Conservation (phyloP, 2,797 vertebrate genomes). For the Pipistrellus pygmaeus region DNA sequence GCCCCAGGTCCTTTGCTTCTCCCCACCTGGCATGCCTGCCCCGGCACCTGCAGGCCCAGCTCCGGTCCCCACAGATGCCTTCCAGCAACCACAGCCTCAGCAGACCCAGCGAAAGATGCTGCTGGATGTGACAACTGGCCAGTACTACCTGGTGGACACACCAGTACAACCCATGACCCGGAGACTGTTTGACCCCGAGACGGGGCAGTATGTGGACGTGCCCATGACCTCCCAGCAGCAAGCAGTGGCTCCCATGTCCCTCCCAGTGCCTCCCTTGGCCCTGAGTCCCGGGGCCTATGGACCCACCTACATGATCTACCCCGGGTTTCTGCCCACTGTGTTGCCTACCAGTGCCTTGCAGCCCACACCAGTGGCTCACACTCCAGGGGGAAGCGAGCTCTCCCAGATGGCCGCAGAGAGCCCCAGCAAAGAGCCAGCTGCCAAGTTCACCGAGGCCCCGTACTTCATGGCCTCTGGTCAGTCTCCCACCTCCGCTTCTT, state of each 20-base stretch:
- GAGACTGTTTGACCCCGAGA: conserved; percentile 96
- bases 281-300: conserved; percentile 91
- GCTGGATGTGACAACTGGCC: conserved; percentile 95
- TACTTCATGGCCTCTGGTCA: conserved; percentile 93
- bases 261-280: conserved; percentile 90
- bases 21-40: conserved; percentile 87
- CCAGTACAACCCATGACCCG: conserved; percentile 91
- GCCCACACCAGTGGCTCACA: conserved; percentile 74
- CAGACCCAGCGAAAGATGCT: conserved; percentile 96
- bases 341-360: conserved; percentile 89
- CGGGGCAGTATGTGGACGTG: conserved; percentile 96
- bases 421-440: conserved; percentile 80
- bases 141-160: conserved; percentile 97
- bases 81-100: conserved; percentile 88
- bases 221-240: conserved; percentile 89
- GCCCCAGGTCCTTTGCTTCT: conserved; percentile 82
- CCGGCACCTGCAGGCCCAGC: conserved; percentile 80
- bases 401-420: conserved; percentile 77
- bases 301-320: conserved; percentile 95
- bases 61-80: conserved; percentile 82
- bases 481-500: conserved; percentile 70
- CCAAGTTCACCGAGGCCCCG: conserved; percentile 88
- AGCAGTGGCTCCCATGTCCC: conserved; percentile 88
- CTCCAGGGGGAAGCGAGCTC: conserved; percentile 78
- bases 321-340: conserved; percentile 89